phyloP scores from a whole-genome alignment of 2,888 invertebrate genomes.

The Tromatobia lineatoria region DNA sequence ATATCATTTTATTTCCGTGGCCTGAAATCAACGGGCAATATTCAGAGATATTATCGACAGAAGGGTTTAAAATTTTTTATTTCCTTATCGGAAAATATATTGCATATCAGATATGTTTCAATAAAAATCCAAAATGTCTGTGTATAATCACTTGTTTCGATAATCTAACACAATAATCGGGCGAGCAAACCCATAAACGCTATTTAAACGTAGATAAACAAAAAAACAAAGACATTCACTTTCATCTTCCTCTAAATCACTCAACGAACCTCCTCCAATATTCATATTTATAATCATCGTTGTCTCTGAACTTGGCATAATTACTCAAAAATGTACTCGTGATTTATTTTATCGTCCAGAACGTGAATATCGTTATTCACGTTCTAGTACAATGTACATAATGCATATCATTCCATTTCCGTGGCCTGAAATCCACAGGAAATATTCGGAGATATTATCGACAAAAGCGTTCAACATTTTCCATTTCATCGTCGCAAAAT shows the following conservation, averaged over 20 bases:
- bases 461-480: slow-evolving; percentile 26
- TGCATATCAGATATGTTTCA: slow-evolving; percentile 12
- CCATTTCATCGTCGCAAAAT: slow-evolving; percentile 19
- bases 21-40: neutral
- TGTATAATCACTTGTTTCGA: too few species aligned
- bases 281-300: neutral
- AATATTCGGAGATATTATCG: slow-evolving; percentile 11
- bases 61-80: too few species aligned
- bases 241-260: neutral
- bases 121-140: neutral
- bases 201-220: too few species aligned
- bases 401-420: neutral
- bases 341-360: neutral
- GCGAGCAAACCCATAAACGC: too few species aligned
- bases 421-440: neutral
- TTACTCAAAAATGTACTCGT: neutral
- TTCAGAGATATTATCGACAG: slow-evolving; percentile 14
- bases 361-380: neutral
- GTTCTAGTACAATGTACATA: neutral
- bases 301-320: neutral
- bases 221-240: neutral
- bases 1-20: too few species aligned
- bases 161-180: too few species aligned
- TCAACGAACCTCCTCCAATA: neutral
- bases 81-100: too few species aligned